Base-by-base conservation (phyloP, 2,797 vertebrate genomes). In the Sus cebifrons region DNA sequence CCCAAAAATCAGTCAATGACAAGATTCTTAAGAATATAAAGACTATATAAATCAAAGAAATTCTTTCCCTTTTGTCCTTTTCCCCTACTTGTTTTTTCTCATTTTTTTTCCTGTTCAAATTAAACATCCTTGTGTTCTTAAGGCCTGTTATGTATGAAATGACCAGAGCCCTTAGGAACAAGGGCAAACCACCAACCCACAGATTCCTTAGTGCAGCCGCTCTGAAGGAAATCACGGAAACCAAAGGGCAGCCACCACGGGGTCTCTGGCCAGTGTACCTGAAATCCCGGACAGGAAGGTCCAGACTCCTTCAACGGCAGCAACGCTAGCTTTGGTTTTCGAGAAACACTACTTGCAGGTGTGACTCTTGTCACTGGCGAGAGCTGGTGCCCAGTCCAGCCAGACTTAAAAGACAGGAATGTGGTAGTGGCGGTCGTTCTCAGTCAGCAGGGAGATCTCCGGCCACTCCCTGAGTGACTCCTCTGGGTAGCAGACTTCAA, bases 391-490 rank as follows among this genome's bases (percentile, higher is more conserved):
- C 25, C 15, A 0, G 68, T 62, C 82, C 32, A 64, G 23, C 98
- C 96, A 94, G 3, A 81, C 98, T 96, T 97, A 98, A 94, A 96
- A 98, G 95, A 99, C 36, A 0, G 98, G 99, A 32, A 99, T 98
- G 84, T 98, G 98, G 96, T 99, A 99, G 86, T 99, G 98, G 85
- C 0, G 89, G 95, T 99, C 98, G 3, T 99, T 98, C 89, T 99
- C 99, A 0, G 99, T 99, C 91, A 99, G 97, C 78, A 99, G 98
- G 79, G 88, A 96, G 91, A 99, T 97, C 95, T 99, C 98, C 8
- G 98, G 98, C 99, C 99, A 99, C 68, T 99, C 98, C 73, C 98
- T 96, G 95, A 98, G 97, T 62, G 98, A 97, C 79, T 98, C 97
- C 36, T 98, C 98, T 0, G 98, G 98, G 84, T 98, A 99, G 89